phyloP scores from a whole-genome alignment of 1,140 invertebrate genomes.

The Goniozus legneri region DNA sequence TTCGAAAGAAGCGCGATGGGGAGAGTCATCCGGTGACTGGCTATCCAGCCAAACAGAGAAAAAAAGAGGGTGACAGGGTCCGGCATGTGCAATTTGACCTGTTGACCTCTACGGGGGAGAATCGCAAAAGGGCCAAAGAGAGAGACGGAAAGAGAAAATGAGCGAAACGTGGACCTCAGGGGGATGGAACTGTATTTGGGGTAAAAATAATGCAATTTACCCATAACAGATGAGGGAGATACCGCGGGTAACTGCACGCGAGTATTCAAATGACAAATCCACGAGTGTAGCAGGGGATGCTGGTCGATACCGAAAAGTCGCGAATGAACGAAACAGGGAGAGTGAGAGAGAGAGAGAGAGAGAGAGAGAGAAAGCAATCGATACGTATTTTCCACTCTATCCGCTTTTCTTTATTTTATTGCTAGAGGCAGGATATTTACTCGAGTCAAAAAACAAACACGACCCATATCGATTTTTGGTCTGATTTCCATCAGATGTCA shows the following conservation, averaged over 20 bases:
- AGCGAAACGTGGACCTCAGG: conserved; percentile 21
- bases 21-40: too few relatives aligned
- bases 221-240: conserved; percentile 45
- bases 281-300: conserved; percentile 1
- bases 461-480: too few relatives aligned
- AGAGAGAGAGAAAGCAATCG: conserved; percentile 7
- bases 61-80: too few relatives aligned
- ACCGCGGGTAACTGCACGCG: conserved; percentile 24
- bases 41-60: too few relatives aligned
- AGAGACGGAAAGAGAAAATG: too few relatives aligned
- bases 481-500: too few relatives aligned
- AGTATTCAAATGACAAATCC: conserved; percentile 46
- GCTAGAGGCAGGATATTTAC: too few relatives aligned
- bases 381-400: conserved; percentile 3
- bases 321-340: not conserved
- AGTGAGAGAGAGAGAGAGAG: not conserved
- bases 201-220: conserved; percentile 58
- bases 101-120: conserved; percentile 41
- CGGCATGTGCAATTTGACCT: conserved; percentile 54
- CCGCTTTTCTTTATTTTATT: conserved; percentile 1
- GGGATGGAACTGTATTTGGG: conserved; percentile 52
- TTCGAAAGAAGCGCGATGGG: too few relatives aligned
- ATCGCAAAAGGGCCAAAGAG: not conserved
- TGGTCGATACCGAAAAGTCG: too few relatives aligned
- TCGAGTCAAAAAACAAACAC: too few relatives aligned